Evolutionary conservation across 2,797 vertebrate genomes (phyloP).

Genomic region (Acanthornis magna): DNA sequence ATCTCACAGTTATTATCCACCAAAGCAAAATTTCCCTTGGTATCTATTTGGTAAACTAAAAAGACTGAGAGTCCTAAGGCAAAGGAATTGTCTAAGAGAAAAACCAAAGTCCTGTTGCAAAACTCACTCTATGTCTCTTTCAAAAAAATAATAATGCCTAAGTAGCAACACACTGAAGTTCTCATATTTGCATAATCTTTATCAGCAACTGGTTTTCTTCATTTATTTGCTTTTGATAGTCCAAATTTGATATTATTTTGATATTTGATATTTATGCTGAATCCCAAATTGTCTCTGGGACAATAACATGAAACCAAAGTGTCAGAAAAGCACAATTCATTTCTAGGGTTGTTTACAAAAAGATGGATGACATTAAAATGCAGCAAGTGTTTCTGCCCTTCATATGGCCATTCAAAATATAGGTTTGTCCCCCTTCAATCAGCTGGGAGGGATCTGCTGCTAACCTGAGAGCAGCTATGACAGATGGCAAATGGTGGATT

Average conservation of each 20-base stretch:
- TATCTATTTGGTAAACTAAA: neutral
- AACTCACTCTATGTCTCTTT: neutral
- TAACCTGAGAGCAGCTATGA: neutral
- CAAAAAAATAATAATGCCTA: neutral
- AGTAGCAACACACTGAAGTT: neutral
- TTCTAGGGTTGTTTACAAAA: neutral
- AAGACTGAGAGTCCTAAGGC: neutral
- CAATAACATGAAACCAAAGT: neutral
- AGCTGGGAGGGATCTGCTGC: neutral
- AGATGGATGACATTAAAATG: neutral
- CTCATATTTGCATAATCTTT: neutral
- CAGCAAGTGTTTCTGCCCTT: neutral
- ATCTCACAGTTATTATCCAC: neutral
- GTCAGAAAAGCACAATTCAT: neutral
- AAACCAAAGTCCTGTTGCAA: neutral
- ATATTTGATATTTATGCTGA: neutral
- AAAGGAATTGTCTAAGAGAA: neutral
- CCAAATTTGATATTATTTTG: too few species aligned
- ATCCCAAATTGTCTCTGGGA: neutral
- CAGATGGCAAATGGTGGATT: neutral
- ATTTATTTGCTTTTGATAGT: neutral
- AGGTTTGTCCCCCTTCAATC: neutral
- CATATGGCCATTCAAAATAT: neutral
- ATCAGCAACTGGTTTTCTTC: neutral
- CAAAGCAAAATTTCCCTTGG: neutral